These are phyloP conservation scores for Halocynthia roretzi DNA, from an alignment of 23 tunicate species.

Conservation along the genomic window DNA sequence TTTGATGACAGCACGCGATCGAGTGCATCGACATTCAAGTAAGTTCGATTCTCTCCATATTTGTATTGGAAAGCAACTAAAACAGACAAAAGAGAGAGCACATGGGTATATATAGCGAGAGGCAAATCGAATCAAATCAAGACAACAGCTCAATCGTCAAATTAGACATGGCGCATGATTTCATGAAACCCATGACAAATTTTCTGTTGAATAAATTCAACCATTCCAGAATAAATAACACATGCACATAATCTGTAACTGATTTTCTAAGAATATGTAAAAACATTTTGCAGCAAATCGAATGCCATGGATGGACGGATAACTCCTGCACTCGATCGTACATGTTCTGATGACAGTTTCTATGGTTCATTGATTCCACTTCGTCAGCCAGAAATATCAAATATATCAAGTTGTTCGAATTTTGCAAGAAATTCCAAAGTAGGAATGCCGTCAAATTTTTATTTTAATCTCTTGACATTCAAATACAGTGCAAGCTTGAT, in stretches of 20 bases:
- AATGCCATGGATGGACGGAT: constrained; percentile 19
- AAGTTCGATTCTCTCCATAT: not conserved
- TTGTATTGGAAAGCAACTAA: not conserved
- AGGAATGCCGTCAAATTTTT: not conserved
- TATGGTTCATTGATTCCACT: constrained; percentile 69
- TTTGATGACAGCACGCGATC: constrained; percentile 59
- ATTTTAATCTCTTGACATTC: too few species aligned
- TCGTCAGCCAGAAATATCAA: constrained; percentile 49
- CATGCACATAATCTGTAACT: not conserved
- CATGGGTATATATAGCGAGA: too few species aligned
- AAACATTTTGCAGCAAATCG: constrained; percentile 34
- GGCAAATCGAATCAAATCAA: too few species aligned
- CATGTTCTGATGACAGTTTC: constrained; percentile 36
- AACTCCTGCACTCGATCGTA: constrained; percentile 22
- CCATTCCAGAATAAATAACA: not conserved
- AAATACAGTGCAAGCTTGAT: too few species aligned
- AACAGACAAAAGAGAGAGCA: too few species aligned
- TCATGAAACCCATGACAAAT: too few species aligned
- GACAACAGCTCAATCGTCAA: too few species aligned
- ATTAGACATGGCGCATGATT: too few species aligned
- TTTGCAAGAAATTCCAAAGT: constrained; percentile 8
- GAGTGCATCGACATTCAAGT: constrained; percentile 19
- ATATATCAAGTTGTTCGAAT: constrained; percentile 43
- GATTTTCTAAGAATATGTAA: too few species aligned
- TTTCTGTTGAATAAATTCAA: not conserved